Conservation (phyloP, 2,888 invertebrate species). For the Heterodera filipjevi region DNA sequence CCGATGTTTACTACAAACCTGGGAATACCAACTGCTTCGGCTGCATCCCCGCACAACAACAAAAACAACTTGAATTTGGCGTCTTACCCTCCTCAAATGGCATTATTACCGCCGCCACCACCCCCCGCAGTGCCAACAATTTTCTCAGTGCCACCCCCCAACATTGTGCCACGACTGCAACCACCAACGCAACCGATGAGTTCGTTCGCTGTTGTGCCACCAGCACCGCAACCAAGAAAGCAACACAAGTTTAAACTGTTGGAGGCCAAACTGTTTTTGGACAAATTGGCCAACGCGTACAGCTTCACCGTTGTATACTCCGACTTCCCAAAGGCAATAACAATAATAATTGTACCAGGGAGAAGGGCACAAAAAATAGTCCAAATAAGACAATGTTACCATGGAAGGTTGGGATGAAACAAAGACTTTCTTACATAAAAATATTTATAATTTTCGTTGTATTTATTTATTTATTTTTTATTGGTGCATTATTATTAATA, state of each 20-base stretch:
- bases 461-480: too few relatives aligned
- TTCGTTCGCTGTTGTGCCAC: not conserved
- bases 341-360: not conserved
- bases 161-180: not conserved
- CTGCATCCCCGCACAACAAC: not conserved
- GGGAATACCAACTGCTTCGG: too few relatives aligned
- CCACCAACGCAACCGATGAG: not conserved
- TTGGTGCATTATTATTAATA: too few relatives aligned
- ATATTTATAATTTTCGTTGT: too few relatives aligned
- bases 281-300: conserved; percentile 41
- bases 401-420: too few relatives aligned
- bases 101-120: not conserved
- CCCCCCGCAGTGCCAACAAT: not conserved
- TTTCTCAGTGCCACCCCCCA: not conserved
- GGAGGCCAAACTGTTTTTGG: conserved; percentile 43
- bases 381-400: too few relatives aligned
- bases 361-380: not conserved
- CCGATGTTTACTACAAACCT: too few relatives aligned
- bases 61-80: not conserved
- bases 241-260: conserved; percentile 4
- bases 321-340: conserved; percentile 50
- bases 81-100: not conserved
- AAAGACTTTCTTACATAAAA: too few relatives aligned
- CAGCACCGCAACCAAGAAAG: not conserved
- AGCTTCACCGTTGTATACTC: conserved; percentile 58